These are phyloP conservation scores for Cheumatopsyche charites DNA, from an alignment of 1,140 invertebrate genomes.

Conservation along the genomic window DNA sequence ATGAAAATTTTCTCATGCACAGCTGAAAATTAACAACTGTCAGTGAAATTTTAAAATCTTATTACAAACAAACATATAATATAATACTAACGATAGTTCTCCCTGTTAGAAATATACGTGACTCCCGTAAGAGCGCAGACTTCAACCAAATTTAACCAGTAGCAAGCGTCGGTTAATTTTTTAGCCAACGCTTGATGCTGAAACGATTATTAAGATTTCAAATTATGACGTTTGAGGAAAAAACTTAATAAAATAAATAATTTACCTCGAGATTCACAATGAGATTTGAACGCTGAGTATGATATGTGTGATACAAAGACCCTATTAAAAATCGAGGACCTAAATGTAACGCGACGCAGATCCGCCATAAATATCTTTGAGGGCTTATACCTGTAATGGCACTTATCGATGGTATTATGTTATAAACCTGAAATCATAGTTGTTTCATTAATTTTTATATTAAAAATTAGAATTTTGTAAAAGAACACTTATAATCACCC, in stretches of 20 bases:
- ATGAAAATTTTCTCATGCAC: constrained; percentile 93
- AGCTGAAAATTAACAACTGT: constrained; percentile 67
- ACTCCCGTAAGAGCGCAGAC: constrained; percentile 83
- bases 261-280: constrained; percentile 64
- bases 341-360: constrained; percentile 87
- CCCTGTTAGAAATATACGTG: constrained; percentile 90
- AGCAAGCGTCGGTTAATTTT: constrained; percentile 75
- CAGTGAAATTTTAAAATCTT: constrained; percentile 23
- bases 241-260: not conserved
- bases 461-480: not conserved
- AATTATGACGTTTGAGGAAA: not conserved
- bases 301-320: constrained; percentile 82
- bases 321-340: constrained; percentile 86
- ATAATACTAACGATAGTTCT: constrained; percentile 88
- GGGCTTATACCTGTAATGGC: constrained; percentile 90
- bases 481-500: constrained; percentile 71
- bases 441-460: constrained; percentile 14
- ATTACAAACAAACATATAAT: not conserved
- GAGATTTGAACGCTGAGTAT: constrained; percentile 69
- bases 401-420: constrained; percentile 90
- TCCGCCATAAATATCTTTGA: constrained; percentile 90
- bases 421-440: constrained; percentile 75
- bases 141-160: constrained; percentile 85
- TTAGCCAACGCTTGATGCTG: constrained; percentile 59
- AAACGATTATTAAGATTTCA: constrained; percentile 34